Evolutionary conservation across 2,113 vertebrate species (phyloP).

Genomic region (Notothenia coriiceps): DNA sequence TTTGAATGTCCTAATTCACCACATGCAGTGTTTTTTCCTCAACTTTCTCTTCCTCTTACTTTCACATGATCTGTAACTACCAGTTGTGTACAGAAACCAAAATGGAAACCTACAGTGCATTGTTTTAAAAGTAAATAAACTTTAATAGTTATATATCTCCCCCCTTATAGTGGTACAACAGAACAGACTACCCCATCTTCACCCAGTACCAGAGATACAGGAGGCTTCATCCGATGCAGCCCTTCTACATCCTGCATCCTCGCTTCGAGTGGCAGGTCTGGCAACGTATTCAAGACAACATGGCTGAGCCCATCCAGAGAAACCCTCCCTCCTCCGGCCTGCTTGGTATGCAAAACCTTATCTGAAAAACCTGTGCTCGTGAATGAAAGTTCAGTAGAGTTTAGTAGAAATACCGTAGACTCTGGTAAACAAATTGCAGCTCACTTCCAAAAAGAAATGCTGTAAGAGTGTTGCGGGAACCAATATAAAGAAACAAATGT

Average conservation of each 20-base stretch:
- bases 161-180: constrained; percentile 82
- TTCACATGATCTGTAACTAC: not conserved
- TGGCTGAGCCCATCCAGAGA: constrained; percentile 84
- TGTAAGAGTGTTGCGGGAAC: no score
- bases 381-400: not conserved
- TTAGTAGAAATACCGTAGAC: not conserved
- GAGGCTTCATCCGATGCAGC: constrained; percentile 83
- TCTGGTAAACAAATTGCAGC: no score
- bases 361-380: no score
- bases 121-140: not conserved
- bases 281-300: constrained; percentile 85
- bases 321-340: constrained; percentile 88
- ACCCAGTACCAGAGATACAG: constrained; percentile 83
- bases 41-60: not conserved
- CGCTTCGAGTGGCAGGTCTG: constrained; percentile 85
- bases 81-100: not conserved
- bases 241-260: constrained; percentile 86
- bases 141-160: no score
- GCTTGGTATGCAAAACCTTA: constrained; percentile 69
- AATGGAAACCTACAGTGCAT: no score
- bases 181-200: constrained; percentile 87
- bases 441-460: no score
- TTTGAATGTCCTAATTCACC: not conserved
- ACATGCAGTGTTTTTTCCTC: no score
- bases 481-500: no score